Percentiles rank a stretch among this genome's conserved stretches.
These are phyloP conservation scores for Mactra quadrangularis DNA, from an alignment of 1,140 invertebrate genomes.

Conservation along the genomic window DNA sequence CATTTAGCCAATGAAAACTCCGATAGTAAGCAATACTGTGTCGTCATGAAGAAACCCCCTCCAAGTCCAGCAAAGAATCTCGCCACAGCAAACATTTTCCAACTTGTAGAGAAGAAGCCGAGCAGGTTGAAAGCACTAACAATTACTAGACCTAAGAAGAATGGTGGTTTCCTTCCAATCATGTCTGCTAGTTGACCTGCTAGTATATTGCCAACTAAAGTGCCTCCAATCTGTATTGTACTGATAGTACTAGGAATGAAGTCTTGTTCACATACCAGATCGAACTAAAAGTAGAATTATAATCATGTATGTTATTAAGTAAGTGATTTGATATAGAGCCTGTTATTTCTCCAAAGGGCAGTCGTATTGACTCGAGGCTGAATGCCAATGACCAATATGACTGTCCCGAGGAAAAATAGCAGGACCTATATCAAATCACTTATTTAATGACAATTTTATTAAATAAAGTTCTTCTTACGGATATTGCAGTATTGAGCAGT, in stretches of 20 bases:
- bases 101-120: conserved; percentile 40
- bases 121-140: conserved; percentile 34
- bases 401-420: no score
- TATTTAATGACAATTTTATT: no score
- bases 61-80: conserved; percentile 63
- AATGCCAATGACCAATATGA: no score
- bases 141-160: conserved; percentile 36
- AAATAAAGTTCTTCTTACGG: not conserved
- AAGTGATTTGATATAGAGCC: not conserved
- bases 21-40: conserved; percentile 6
- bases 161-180: conserved; percentile 56
- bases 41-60: conserved; percentile 24
- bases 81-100: conserved; percentile 60
- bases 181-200: conserved; percentile 57
- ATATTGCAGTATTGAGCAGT: no score
- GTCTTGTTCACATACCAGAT: conserved; percentile 62
- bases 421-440: not conserved
- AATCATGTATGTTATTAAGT: not conserved
- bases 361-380: no score
- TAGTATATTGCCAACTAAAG: conserved; percentile 50
- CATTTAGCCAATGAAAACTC: conserved; percentile 42
- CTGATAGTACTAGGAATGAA: conserved; percentile 57
- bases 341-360: no score
- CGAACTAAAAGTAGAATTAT: conserved; percentile 61
- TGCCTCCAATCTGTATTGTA: conserved; percentile 64